Conservation (phyloP, 2,797 vertebrate species). For the Allobates femoralis region DNA sequence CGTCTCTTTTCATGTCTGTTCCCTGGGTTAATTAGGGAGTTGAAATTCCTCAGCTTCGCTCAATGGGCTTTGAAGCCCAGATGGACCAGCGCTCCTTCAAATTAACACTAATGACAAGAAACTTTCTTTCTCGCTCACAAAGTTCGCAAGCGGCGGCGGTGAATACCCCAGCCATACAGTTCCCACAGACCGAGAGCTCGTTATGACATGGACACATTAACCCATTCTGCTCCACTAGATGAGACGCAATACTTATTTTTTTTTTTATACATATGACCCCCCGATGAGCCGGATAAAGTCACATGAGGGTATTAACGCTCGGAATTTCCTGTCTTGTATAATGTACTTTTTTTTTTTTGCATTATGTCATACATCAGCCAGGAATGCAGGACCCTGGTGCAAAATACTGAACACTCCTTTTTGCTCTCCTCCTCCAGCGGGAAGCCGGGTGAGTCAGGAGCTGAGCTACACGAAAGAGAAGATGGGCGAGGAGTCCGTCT, state of each 20-base stretch:
- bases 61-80: slow-evolving; percentile 74
- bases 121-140: slow-evolving; percentile 67
- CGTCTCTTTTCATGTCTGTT: slow-evolving; percentile 76
- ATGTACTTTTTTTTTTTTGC: background rate
- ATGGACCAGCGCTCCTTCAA: slow-evolving; percentile 74
- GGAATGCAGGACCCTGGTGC: background rate
- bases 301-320: background rate
- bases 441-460: slow-evolving; percentile 95
- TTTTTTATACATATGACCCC: background rate
- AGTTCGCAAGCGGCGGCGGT: slow-evolving; percentile 62
- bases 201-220: slow-evolving; percentile 33
- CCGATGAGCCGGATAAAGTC: background rate
- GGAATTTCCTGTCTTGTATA: background rate
- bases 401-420: background rate
- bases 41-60: slow-evolving; percentile 75
- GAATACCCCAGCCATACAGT: slow-evolving; percentile 53
- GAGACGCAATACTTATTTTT: background rate
- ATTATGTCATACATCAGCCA: background rate
- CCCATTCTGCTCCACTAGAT: background rate
- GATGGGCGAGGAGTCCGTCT: slow-evolving; percentile 93
- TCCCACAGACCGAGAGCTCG: slow-evolving; percentile 51
- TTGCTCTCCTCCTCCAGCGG: slow-evolving; percentile 75
- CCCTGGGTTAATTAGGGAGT: slow-evolving; percentile 77
- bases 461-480: slow-evolving; percentile 96
- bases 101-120: slow-evolving; percentile 76